Conservation (phyloP, 92 coral and sea anemone genomes). For the Palythoa heliodiscus region DNA sequence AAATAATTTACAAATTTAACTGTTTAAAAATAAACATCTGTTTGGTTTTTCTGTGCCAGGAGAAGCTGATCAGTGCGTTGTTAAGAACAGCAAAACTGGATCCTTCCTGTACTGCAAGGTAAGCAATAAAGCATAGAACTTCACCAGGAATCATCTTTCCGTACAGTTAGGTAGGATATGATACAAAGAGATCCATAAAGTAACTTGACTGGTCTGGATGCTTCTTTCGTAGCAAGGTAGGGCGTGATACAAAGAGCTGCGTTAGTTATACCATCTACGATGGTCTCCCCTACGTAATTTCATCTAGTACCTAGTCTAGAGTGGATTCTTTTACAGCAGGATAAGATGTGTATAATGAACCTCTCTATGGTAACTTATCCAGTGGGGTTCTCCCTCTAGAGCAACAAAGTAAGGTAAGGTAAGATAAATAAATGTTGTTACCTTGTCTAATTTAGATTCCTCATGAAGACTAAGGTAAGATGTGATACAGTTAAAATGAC, state of each 20-base stretch:
- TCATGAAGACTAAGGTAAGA: too few species aligned
- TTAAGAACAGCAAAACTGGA: constrained; percentile 88
- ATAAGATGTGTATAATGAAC: neutral
- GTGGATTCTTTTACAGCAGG: neutral
- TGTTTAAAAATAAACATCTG: neutral
- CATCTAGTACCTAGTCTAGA: neutral
- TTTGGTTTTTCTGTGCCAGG: constrained; percentile 53
- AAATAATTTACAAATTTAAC: neutral
- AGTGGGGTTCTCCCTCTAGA: too few species aligned
- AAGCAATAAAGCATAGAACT: neutral
- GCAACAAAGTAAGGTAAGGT: neutral
- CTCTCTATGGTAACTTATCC: too few species aligned
- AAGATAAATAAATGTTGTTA: too few species aligned
- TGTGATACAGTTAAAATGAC: too few species aligned
- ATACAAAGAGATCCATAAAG: neutral
- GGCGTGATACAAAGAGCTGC: neutral
- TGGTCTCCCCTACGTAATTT: neutral
- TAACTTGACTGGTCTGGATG: neutral
- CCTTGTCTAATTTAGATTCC: too few species aligned
- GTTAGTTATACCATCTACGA: too few species aligned
- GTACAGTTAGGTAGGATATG: neutral
- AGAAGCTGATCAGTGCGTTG: constrained; percentile 77
- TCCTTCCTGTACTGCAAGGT: constrained; percentile 93
- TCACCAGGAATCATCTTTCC: neutral
- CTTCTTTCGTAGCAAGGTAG: neutral